These are phyloP conservation scores for Capreolus pygargus DNA, from an alignment of 2,113 vertebrate genomes.

Conservation along the genomic window DNA sequence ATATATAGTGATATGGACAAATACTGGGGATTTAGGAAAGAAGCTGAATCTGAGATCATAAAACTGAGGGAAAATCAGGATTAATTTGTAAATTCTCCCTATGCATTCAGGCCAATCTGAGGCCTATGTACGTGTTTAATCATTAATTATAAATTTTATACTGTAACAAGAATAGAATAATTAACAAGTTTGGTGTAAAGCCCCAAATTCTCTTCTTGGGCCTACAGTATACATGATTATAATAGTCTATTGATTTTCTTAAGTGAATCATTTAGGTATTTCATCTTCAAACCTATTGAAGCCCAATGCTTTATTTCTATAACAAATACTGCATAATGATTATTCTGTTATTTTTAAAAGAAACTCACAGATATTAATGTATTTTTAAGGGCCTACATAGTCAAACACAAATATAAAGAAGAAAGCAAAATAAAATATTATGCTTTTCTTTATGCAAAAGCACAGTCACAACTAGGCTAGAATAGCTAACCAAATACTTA, in stretches of 20 bases:
- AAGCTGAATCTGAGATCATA: background rate
- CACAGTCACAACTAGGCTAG: background rate
- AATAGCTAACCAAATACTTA: background rate
- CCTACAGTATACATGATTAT: background rate
- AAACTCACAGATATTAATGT: background rate
- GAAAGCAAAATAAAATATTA: background rate
- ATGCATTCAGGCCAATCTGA: background rate
- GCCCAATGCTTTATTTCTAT: background rate
- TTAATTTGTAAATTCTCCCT: background rate
- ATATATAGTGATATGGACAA: background rate
- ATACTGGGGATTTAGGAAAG: background rate
- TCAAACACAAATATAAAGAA: background rate
- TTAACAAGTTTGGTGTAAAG: background rate
- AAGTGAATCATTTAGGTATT: background rate
- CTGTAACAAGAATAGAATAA: background rate
- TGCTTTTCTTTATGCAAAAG: background rate
- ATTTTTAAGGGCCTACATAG: background rate
- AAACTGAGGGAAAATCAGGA: background rate
- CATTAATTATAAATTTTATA: background rate
- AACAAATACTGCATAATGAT: background rate
- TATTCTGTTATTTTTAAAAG: background rate
- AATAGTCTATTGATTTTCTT: background rate
- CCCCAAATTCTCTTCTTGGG: background rate
- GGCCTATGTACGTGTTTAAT: background rate
- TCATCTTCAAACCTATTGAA: background rate